A percentile compares a stretch with the other conserved stretches of the same genome.
Evolutionary conservation across 2,113 vertebrate genomes (phyloP).

Genomic region (Oreamnos americanus): DNA sequence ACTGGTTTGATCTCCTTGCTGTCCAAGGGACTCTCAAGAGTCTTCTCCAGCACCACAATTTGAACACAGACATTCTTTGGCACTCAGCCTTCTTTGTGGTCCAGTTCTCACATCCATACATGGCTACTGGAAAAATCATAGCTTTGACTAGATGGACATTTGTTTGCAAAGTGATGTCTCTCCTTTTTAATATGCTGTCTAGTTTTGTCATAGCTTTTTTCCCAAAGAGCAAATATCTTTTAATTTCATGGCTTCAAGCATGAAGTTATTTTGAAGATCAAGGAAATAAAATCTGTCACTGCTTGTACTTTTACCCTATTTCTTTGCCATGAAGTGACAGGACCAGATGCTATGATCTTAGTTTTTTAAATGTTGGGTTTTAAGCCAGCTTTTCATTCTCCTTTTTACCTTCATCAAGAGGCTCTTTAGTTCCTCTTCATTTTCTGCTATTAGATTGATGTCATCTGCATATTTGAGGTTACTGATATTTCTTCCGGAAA

Average conservation of each 20-base stretch:
- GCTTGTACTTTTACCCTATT: background rate
- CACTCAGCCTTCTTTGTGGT: background rate
- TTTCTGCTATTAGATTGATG: background rate
- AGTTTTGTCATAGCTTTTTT: background rate
- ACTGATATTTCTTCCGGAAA: accelerated
- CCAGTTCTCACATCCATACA: background rate
- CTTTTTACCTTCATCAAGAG: background rate
- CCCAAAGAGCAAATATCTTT: background rate
- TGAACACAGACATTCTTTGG: background rate
- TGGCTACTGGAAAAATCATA: background rate
- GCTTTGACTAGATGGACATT: background rate
- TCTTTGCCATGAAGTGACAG: background rate
- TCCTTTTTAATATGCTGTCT: background rate
- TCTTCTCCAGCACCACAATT: background rate
- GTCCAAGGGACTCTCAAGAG: background rate
- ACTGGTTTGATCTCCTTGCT: background rate
- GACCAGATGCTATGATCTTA: background rate
- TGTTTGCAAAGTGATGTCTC: background rate
- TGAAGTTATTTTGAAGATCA: background rate
- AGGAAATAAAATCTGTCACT: background rate
- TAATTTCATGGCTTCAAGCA: background rate
- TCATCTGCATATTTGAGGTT: background rate
- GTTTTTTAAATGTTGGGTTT: background rate
- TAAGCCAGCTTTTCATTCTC: background rate
- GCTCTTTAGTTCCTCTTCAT: background rate